phyloP scores from a whole-genome alignment of 2,888 invertebrate species.

The Alviniconcha strummeri region DNA sequence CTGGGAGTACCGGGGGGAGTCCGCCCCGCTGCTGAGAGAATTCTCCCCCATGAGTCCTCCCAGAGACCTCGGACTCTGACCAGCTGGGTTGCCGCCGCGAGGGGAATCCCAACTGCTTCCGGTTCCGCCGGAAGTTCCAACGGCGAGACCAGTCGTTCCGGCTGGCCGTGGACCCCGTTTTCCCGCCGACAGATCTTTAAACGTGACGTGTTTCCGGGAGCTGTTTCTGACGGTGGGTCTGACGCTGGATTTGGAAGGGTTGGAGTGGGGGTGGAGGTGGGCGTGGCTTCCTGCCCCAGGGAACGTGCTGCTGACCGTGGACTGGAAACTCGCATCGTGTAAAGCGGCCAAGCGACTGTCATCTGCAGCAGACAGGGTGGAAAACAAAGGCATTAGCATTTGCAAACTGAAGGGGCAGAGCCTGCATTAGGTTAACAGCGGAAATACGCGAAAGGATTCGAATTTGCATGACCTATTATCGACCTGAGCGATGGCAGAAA shows the following conservation, averaged over 20 bases:
- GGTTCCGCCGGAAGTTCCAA: background rate
- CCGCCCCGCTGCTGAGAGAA: background rate
- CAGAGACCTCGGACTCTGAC: background rate
- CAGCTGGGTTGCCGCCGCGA: background rate
- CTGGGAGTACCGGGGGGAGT: constrained; percentile 21
- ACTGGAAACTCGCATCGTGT: constrained; percentile 42
- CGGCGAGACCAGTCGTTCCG: too few species aligned
- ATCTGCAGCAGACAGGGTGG: constrained; percentile 30
- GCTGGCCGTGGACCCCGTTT: constrained; percentile 14
- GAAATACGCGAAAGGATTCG: too few species aligned
- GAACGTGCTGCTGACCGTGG: background rate
- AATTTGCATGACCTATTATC: too few species aligned
- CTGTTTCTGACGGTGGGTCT: constrained; percentile 39
- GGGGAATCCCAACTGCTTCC: constrained; percentile 6
- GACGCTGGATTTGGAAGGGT: constrained; percentile 39
- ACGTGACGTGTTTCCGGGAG: constrained; percentile 47
- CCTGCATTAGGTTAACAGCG: too few species aligned
- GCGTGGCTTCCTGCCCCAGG: background rate
- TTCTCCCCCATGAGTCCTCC: background rate
- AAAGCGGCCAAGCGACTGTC: constrained; percentile 31
- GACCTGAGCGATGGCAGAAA: too few species aligned
- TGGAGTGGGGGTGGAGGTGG: constrained; percentile 24
- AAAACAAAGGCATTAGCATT: background rate
- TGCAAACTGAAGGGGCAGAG: too few species aligned
- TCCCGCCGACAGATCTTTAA: constrained; percentile 40